Evolutionary conservation across 2,113 vertebrate species (phyloP).

Genomic region (Colius striatus): DNA sequence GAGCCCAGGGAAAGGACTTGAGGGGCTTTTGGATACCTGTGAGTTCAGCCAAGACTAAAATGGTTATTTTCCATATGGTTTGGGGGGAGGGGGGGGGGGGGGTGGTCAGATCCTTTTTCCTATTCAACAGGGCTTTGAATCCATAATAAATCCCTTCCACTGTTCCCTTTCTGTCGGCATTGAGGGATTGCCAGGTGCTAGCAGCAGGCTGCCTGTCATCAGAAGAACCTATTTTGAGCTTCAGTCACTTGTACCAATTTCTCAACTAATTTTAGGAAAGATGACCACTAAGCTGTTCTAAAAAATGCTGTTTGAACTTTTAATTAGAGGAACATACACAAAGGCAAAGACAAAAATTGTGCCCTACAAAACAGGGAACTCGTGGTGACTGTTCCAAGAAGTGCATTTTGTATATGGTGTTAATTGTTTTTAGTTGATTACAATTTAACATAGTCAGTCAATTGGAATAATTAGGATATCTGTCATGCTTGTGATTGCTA

Average conservation of each 20-base stretch:
- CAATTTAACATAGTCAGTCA: not conserved
- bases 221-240: not conserved
- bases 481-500: not conserved
- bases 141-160: not conserved
- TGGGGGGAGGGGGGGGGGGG: too few species aligned
- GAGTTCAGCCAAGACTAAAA: not conserved
- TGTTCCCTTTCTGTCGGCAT: rapidly evolving
- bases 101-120: not conserved
- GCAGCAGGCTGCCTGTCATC: not conserved
- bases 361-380: not conserved
- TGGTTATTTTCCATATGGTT: not conserved
- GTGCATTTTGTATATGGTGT: not conserved
- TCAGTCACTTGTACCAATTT: not conserved
- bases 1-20: not conserved
- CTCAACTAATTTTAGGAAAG: not conserved
- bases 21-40: not conserved
- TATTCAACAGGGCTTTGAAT: not conserved
- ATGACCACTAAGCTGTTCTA: not conserved
- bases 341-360: not conserved
- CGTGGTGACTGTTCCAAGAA: not conserved
- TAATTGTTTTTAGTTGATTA: not conserved
- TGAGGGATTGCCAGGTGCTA: not conserved
- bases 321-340: not conserved
- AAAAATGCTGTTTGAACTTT: not conserved
- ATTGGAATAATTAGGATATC: constrained; percentile 21